Evolutionary conservation across 2,888 invertebrate genomes (phyloP).

Genomic region (Scaptomyza reducta): DNA sequence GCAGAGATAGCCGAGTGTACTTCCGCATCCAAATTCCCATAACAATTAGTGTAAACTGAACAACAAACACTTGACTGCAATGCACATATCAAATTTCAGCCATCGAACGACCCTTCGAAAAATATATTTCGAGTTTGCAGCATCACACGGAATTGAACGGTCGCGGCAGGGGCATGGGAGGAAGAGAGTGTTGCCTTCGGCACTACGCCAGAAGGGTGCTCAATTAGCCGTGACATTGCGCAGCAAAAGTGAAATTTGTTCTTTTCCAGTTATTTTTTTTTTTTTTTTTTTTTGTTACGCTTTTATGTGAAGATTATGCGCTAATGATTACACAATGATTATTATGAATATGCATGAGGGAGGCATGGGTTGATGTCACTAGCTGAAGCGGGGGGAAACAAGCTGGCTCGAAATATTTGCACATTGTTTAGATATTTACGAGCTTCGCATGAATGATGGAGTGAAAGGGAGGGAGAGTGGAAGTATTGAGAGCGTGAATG

Average conservation of each 20-base stretch:
- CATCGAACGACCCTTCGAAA: slow-evolving; percentile 26
- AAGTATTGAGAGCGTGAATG: slow-evolving; percentile 72
- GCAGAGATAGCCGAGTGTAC: slow-evolving; percentile 11
- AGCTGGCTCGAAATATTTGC: slow-evolving; percentile 54
- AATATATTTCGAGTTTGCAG: slow-evolving; percentile 17
- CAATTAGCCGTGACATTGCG: slow-evolving; percentile 84
- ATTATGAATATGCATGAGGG: slow-evolving; percentile 80
- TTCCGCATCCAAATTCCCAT: slow-evolving; percentile 73
- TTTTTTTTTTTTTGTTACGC: slow-evolving; percentile 60
- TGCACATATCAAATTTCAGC: slow-evolving; percentile 76
- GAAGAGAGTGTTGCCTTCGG: slow-evolving; percentile 58
- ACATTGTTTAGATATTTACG: slow-evolving; percentile 59
- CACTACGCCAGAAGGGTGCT: slow-evolving; percentile 83
- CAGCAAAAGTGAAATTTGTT: slow-evolving; percentile 75
- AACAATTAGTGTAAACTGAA: slow-evolving; percentile 78
- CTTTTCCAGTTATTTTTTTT: slow-evolving; percentile 35
- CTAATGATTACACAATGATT: slow-evolving; percentile 83
- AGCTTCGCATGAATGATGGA: slow-evolving; percentile 50
- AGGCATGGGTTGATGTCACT: slow-evolving; percentile 36
- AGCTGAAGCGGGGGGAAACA: background rate
- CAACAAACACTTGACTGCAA: slow-evolving; percentile 78
- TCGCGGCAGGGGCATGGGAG: slow-evolving; percentile 16
- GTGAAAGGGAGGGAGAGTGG: slow-evolving; percentile 5
- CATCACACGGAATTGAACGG: slow-evolving; percentile 21
- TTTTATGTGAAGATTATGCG: slow-evolving; percentile 71